Evolutionary conservation across 2,797 vertebrate genomes (phyloP), one percentile per base, ranked within the genome.

Genomic region (Argyrosomus regius): DNA sequence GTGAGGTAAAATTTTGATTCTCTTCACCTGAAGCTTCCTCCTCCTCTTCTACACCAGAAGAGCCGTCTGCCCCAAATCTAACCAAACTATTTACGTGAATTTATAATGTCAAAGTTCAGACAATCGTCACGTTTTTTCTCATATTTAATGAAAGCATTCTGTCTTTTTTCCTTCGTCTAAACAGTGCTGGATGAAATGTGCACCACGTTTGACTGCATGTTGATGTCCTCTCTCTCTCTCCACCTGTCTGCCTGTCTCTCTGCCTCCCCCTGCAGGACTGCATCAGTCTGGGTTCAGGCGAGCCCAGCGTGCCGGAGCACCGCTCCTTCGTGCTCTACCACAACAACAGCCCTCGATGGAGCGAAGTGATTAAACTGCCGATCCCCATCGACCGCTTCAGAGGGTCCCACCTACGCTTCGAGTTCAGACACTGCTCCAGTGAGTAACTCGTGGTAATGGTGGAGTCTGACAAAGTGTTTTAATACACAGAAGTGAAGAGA

Each of bases 361-460:
- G 96, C 3, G 98, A 99, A 78, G 95, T 98, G 76, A 91, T 99
- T 84, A 99, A 99, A 62, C 93, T 99, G 65, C 97, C 98, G 22
- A 98, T 99, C 81, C 98, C 98, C 63, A 97, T 99, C 9, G 98
- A 99, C 92, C 94, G 97, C 2, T 99, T 99, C 94, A 95, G 98
- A 43, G 98, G 98, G 0, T 98, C 98, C n/a, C 98, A 99, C 89
- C 97, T 99, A 1, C 98, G 98, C 85, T 99, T 99, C 20, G 98
- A 99, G 92, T 99, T 99, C 96, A 94, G 98, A 60, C 98, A 99
- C 89, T 99, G 98, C 91, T 99, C 98, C 84, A 99, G 98, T 99
- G 94, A 96, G 97, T 87, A 2, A 0, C 3, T 0, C 2, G 3
- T 35, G 7, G 35, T 9, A 5, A 22, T 6, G 18, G 22, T 10